Evolutionary conservation across 2,888 invertebrate genomes (phyloP).

Genomic region (Thalpophila matura): DNA sequence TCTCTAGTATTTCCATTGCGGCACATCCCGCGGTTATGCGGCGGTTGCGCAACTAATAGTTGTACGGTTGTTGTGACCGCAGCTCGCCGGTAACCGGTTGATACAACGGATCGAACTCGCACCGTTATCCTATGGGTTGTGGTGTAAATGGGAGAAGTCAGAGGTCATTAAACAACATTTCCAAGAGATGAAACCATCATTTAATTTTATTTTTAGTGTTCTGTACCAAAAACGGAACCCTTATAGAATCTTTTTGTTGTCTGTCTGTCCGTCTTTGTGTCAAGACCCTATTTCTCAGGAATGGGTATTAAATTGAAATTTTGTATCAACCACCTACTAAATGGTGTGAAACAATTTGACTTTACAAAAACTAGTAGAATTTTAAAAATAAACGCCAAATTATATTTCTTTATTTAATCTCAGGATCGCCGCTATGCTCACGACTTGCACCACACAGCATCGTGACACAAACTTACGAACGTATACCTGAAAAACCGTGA

Average conservation of each 20-base stretch:
- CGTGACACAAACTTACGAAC: constrained; percentile 56
- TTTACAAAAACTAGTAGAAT: no score
- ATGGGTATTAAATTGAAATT: no score
- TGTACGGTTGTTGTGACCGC: constrained; percentile 40
- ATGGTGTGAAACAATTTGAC: no score
- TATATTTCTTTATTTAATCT: not conserved
- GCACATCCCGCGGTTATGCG: constrained; percentile 23
- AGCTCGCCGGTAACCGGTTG: constrained; percentile 40
- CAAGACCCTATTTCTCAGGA: no score
- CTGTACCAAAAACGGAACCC: no score
- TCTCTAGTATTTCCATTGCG: constrained; percentile 1
- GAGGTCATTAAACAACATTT: not conserved
- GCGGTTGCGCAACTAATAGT: constrained; percentile 44
- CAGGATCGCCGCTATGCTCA: constrained; percentile 4
- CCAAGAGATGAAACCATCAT: no score
- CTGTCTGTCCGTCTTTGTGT: no score
- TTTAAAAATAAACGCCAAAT: not conserved
- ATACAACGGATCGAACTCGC: constrained; percentile 42
- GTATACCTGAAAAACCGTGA: constrained; percentile 60
- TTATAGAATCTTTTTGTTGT: no score
- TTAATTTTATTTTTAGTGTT: no score
- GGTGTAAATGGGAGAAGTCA: constrained; percentile 16
- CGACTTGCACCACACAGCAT: constrained; percentile 12
- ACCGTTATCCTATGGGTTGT: constrained; percentile 54
- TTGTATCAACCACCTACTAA: no score